Conservation (phyloP, 1,140 invertebrate genomes). For the Anadara kagoshimensis region DNA sequence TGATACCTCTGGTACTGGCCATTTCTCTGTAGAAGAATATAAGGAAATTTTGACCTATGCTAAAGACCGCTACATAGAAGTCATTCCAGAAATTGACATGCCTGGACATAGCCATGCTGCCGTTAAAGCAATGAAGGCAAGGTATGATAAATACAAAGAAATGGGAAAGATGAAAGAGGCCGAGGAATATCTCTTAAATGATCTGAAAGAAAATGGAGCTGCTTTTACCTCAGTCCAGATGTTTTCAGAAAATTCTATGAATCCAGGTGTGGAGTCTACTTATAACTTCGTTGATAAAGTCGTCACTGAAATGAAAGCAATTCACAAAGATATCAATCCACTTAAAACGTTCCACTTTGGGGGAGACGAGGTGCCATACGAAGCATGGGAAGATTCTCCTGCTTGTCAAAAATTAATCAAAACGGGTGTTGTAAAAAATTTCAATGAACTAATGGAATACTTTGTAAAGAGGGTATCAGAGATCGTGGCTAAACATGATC, state of each 20-base stretch:
- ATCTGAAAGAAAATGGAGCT: slow-evolving; percentile 41
- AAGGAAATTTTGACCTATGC: slow-evolving; percentile 66
- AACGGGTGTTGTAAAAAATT: slow-evolving; percentile 39
- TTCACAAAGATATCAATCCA: slow-evolving; percentile 61
- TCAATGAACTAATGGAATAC: slow-evolving; percentile 62
- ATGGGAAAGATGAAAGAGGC: slow-evolving; percentile 48
- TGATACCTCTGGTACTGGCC: slow-evolving; percentile 57
- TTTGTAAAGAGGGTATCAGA: slow-evolving; percentile 58
- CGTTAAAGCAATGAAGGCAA: slow-evolving; percentile 63
- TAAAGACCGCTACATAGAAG: slow-evolving; percentile 60
- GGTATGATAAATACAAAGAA: slow-evolving; percentile 46
- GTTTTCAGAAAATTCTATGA: slow-evolving; percentile 66
- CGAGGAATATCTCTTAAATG: slow-evolving; percentile 56
- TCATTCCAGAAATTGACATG: slow-evolving; percentile 72
- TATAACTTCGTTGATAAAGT: slow-evolving; percentile 67
- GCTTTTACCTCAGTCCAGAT: slow-evolving; percentile 59
- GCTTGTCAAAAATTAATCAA: slow-evolving; percentile 59
- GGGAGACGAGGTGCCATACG: slow-evolving; percentile 69
- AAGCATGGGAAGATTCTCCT: slow-evolving; percentile 63
- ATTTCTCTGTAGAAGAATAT: slow-evolving; percentile 57
- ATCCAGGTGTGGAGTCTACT: slow-evolving; percentile 68
- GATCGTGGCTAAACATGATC: slow-evolving; percentile 48
- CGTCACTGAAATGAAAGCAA: slow-evolving; percentile 55
- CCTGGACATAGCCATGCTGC: slow-evolving; percentile 71
- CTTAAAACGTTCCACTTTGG: slow-evolving; percentile 68